Evolutionary conservation across 2,113 vertebrate genomes (phyloP).

Genomic region (Chrysochloris asiatica): DNA sequence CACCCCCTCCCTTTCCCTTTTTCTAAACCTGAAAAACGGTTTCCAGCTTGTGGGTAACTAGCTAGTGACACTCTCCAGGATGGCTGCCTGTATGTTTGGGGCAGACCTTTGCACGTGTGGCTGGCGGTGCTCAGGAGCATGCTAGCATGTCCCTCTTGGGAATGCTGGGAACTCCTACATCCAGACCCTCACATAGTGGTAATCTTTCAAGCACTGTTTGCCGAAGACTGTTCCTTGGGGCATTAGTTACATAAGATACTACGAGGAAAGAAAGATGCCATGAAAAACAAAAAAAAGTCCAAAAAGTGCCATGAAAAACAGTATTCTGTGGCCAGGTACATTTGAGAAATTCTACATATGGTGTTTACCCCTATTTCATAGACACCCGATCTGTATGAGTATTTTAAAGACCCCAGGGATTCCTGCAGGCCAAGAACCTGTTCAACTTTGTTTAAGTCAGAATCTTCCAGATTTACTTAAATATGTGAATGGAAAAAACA

Average conservation of each 20-base stretch:
- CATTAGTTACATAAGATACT: background rate
- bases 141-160: background rate
- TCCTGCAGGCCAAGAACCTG: background rate
- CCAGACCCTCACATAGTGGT: background rate
- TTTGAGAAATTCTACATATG: background rate
- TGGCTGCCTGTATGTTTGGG: background rate
- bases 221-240: background rate
- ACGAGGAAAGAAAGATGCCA: background rate
- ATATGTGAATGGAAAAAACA: too few relatives aligned
- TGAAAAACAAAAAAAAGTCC: background rate
- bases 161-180: fast-evolving
- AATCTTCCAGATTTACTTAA: background rate
- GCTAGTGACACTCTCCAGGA: background rate
- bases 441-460: background rate
- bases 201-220: background rate
- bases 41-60: conserved; percentile 32
- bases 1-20: background rate
- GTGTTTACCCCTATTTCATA: background rate
- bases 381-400: background rate
- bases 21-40: conserved; percentile 23
- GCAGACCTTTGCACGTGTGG: fast-evolving
- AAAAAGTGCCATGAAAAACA: background rate
- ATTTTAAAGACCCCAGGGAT: background rate
- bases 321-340: background rate
- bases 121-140: background rate